These are phyloP conservation scores for Anhinga anhinga DNA, from an alignment of 2,113 vertebrate species.

Conservation along the genomic window DNA sequence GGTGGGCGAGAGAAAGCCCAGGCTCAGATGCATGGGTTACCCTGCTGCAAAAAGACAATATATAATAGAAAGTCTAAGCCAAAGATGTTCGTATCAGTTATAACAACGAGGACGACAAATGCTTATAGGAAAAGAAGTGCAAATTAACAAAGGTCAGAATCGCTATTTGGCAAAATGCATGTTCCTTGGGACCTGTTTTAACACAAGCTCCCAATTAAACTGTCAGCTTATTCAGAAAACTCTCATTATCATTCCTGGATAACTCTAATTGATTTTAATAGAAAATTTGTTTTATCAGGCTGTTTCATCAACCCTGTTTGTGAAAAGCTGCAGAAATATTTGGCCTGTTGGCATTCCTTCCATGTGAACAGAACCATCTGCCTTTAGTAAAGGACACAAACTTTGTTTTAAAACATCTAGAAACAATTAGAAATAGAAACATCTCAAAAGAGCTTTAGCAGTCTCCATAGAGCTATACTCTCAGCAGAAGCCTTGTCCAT, in stretches of 20 bases:
- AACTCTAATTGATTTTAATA: not conserved
- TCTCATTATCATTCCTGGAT: not conserved
- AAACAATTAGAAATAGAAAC: not conserved
- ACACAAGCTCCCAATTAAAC: constrained; percentile 22
- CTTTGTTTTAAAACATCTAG: not conserved
- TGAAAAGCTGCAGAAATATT: not conserved
- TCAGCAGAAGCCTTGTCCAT: not conserved
- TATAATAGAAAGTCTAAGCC: constrained; percentile 80
- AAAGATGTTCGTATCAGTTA: constrained; percentile 49
- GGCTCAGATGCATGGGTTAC: constrained; percentile 82
- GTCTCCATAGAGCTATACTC: not conserved
- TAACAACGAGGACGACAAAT: constrained; percentile 73
- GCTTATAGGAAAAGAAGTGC: constrained; percentile 58
- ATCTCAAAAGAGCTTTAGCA: not conserved
- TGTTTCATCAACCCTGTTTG: not conserved
- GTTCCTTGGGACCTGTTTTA: constrained; percentile 32
- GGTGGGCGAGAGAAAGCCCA: constrained; percentile 82
- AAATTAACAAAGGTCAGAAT: constrained; percentile 54
- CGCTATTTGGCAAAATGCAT: not conserved
- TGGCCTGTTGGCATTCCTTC: not conserved
- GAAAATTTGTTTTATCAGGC: not conserved
- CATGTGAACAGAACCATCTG: not conserved
- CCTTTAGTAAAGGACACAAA: not conserved
- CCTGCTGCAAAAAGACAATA: constrained; percentile 85
- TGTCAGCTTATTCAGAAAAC: not conserved